These are phyloP conservation scores for Progne subis DNA, from an alignment of 2,113 vertebrate species.

Conservation along the genomic window DNA sequence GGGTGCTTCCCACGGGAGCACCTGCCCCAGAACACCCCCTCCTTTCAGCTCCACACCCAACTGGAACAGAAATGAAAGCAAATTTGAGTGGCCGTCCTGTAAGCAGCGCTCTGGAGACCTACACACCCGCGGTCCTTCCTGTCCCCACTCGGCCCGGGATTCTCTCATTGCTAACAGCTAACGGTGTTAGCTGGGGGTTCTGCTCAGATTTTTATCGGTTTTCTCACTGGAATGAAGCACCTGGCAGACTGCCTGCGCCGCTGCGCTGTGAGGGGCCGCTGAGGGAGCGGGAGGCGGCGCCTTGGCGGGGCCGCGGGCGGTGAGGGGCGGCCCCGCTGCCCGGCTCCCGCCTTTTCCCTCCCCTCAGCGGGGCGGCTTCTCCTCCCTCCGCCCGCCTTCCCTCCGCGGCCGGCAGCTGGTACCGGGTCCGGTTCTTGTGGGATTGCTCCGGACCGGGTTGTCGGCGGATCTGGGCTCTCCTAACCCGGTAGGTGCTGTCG, in stretches of 20 bases:
- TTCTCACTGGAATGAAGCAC: rapidly evolving
- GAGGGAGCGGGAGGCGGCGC: neutral
- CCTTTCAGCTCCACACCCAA: neutral
- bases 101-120: neutral
- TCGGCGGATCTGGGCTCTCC: neutral
- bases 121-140: neutral
- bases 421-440: rapidly evolving
- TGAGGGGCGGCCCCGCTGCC: neutral
- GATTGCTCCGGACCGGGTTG: rapidly evolving
- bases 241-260: rapidly evolving
- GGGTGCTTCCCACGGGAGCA: neutral
- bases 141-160: neutral
- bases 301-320: rapidly evolving
- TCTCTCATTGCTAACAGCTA: neutral
- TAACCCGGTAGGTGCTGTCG: neutral
- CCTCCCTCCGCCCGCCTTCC: neutral
- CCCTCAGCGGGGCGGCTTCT: neutral
- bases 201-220: neutral
- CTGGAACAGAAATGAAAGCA: neutral
- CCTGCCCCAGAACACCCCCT: neutral
- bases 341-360: neutral
- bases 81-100: rapidly evolving
- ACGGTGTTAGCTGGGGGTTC: rapidly evolving
- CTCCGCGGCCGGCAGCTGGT: neutral
- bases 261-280: rapidly evolving